Conservation (phyloP, 1,140 invertebrate species). For the Coelopa frigida region DNA sequence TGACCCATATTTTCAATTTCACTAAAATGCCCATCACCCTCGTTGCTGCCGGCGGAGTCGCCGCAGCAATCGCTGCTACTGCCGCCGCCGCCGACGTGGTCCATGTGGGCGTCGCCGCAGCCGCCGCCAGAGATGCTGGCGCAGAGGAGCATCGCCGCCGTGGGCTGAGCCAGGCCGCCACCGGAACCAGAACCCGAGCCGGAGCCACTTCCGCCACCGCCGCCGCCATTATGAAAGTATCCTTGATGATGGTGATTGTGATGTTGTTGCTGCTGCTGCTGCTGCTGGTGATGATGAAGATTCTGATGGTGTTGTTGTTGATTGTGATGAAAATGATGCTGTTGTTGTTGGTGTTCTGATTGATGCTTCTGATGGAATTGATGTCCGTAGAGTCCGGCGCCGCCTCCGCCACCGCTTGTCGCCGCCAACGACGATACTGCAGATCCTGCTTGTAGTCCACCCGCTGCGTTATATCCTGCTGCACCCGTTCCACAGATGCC, state of each 20-base stretch:
- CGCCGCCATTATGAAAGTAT: slow-evolving; percentile 6
- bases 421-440: slow-evolving; percentile 12
- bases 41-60: slow-evolving; percentile 31
- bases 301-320: slow-evolving; percentile 5
- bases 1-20: slow-evolving; percentile 47
- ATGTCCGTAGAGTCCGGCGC: not conserved
- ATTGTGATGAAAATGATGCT: slow-evolving; percentile 11
- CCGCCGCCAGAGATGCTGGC: slow-evolving; percentile 3
- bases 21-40: slow-evolving; percentile 47
- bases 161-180: not conserved
- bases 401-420: not conserved
- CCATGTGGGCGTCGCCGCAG: slow-evolving; percentile 34
- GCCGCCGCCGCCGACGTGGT: slow-evolving; percentile 15
- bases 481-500: slow-evolving; percentile 41
- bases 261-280: slow-evolving; percentile 19
- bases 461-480: slow-evolving; percentile 21
- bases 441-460: slow-evolving; percentile 19
- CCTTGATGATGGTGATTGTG: slow-evolving; percentile 18
- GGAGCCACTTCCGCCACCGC: slow-evolving; percentile 7
- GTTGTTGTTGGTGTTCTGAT: slow-evolving; percentile 3
- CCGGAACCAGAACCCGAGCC: no score
- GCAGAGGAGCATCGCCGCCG: no score
- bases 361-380: slow-evolving; percentile 1
- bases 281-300: slow-evolving; percentile 6
- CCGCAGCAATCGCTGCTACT: slow-evolving; percentile 28